Evolutionary conservation across 64 coral and sea anemone genomes (phyloP).

Genomic region (Montipora cactus): DNA sequence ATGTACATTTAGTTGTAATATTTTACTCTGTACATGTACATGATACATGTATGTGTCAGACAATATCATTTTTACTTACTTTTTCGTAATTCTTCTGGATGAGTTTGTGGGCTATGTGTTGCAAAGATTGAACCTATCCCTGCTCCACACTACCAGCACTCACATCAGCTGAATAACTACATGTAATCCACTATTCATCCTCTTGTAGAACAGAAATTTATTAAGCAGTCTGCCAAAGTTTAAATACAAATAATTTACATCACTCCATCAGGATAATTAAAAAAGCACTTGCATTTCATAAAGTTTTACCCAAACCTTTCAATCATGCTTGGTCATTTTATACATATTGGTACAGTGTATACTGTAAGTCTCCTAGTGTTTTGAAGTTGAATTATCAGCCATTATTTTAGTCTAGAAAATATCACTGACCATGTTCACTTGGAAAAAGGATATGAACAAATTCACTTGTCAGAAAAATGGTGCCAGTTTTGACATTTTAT

Average conservation of each 20-base stretch:
- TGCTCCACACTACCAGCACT: not conserved
- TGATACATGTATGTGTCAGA: slow-evolving; percentile 13
- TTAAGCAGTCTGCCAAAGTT: slow-evolving; percentile 8
- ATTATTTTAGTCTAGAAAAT: slow-evolving; percentile 5
- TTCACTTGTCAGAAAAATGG: not conserved
- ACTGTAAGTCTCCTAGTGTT: not conserved
- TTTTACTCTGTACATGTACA: slow-evolving; percentile 1
- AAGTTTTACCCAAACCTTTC: slow-evolving; percentile 8
- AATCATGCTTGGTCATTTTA: slow-evolving; percentile 10
- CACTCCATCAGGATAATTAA: not conserved
- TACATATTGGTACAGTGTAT: not conserved
- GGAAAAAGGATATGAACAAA: not conserved
- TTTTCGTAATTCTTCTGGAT: not conserved
- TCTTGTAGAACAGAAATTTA: not conserved
- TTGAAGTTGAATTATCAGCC: slow-evolving; percentile 8
- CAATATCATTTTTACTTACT: not conserved
- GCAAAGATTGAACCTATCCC: slow-evolving; percentile 9
- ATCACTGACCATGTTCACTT: slow-evolving; percentile 6
- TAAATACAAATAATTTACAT: not conserved
- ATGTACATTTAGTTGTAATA: slow-evolving; percentile 1
- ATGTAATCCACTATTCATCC: slow-evolving; percentile 2
- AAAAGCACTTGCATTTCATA: slow-evolving; percentile 11
- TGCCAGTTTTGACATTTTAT: slow-evolving; percentile 13
- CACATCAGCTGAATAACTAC: slow-evolving; percentile 1
- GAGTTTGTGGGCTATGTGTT: slow-evolving; percentile 6